A percentile compares a stretch with the other conserved stretches of the same genome.
phyloP scores from a whole-genome alignment of 2,797 vertebrate species.

The Falco peregrinus region DNA sequence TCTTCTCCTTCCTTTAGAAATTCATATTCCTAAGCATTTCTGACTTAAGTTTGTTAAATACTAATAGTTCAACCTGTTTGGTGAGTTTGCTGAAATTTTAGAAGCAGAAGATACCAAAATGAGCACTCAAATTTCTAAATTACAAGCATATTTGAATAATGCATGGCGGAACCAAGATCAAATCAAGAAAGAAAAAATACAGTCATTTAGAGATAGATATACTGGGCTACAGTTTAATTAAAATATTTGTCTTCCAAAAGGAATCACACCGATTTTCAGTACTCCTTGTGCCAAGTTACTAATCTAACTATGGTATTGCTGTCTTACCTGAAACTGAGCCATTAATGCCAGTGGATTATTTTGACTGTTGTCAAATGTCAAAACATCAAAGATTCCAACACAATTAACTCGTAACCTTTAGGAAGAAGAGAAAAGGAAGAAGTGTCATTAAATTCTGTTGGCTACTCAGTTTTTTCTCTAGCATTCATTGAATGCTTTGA shows the following conservation, averaged over 20 bases:
- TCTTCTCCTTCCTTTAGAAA: background rate
- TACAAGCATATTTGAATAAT: background rate
- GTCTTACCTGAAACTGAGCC: conserved; percentile 90
- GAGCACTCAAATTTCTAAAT: background rate
- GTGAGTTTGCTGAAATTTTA: background rate
- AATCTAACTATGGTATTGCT: background rate
- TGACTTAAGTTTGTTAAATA: background rate
- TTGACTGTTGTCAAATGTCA: conserved; percentile 99
- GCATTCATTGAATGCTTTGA: background rate
- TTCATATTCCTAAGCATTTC: background rate
- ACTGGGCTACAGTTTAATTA: background rate
- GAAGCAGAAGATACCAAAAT: background rate
- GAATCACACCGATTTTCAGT: background rate
- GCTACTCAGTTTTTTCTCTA: background rate
- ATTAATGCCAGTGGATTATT: conserved; percentile 97
- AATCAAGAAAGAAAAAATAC: background rate
- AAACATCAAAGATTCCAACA: conserved; percentile 96
- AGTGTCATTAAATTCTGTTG: background rate
- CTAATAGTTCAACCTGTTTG: background rate
- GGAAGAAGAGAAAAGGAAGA: conserved; percentile 40
- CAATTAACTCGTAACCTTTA: conserved; percentile 90
- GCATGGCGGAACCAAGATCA: background rate
- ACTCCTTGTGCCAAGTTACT: background rate
- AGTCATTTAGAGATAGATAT: background rate
- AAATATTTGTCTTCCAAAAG: background rate